phyloP scores from a whole-genome alignment of 2,888 invertebrate genomes.

The Phyllotreta striolata region DNA sequence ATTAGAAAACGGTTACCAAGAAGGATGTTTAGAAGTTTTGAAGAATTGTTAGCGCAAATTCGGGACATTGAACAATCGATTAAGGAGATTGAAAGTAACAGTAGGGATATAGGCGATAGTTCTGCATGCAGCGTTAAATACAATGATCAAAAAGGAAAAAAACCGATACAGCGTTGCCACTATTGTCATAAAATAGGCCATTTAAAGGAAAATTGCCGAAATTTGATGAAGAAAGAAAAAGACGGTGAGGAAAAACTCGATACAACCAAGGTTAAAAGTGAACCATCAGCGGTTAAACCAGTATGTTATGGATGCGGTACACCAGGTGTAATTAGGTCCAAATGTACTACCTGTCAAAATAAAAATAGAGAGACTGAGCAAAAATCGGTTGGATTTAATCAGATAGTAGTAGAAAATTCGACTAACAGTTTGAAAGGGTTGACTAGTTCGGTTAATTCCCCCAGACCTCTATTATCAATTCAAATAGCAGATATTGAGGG shows the following conservation, averaged over 20 bases:
- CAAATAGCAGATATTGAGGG: constrained; percentile 6
- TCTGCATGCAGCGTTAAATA: not conserved
- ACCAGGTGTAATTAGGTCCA: constrained; percentile 1
- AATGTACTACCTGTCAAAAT: constrained; percentile 4
- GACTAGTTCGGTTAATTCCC: not conserved
- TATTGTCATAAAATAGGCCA: constrained; percentile 10
- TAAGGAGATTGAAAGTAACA: constrained; percentile 13
- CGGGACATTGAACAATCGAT: constrained; percentile 4
- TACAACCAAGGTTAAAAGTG: not conserved
- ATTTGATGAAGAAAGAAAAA: not conserved
- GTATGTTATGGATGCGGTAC: constrained; percentile 4
- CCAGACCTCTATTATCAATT: constrained; percentile 3
- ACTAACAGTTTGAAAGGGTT: not conserved
- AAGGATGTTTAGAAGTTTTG: not conserved
- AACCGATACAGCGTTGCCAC: constrained; percentile 7
- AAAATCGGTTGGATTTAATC: not conserved
- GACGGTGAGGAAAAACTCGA: not conserved
- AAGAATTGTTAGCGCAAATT: constrained; percentile 1
- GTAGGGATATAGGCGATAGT: too few species aligned
- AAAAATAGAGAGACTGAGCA: not conserved
- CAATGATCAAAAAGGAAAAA: not conserved
- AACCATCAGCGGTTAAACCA: not conserved
- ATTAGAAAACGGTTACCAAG: constrained; percentile 3
- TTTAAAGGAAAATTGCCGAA: not conserved
- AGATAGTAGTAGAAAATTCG: not conserved